phyloP scores from a whole-genome alignment of 1,140 invertebrate species.

The Asobara japonica region DNA sequence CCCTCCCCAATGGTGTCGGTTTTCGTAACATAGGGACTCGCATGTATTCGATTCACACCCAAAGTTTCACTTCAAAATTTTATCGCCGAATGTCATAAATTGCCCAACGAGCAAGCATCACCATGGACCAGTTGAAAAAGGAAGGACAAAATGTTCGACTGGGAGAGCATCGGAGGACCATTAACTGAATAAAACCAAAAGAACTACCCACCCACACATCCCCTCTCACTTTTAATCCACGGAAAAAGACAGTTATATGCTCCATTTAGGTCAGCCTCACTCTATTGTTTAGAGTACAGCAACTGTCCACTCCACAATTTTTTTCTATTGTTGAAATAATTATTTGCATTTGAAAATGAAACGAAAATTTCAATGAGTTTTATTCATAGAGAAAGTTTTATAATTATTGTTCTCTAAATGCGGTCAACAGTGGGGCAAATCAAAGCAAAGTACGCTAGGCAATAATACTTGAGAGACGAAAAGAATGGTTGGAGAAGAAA shows the following conservation, averaged over 20 bases:
- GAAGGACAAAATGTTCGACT: too few relatives aligned
- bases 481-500: conserved; percentile 15
- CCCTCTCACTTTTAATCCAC: too few relatives aligned
- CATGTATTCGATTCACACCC: too few relatives aligned
- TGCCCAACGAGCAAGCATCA: too few relatives aligned
- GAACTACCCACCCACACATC: too few relatives aligned
- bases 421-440: background rate
- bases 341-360: conserved; percentile 61
- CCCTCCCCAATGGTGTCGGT: too few relatives aligned
- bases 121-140: background rate
- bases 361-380: conserved; percentile 64
- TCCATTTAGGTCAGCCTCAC: background rate
- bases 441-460: conserved; percentile 14
- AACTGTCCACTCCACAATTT: conserved; percentile 21
- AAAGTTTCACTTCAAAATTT: too few relatives aligned
- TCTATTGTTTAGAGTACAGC: background rate
- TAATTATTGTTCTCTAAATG: background rate
- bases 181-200: too few relatives aligned
- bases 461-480: conserved; percentile 24
- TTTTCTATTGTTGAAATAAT: conserved; percentile 60
- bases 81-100: conserved; percentile 30
- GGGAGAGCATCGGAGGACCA: too few relatives aligned
- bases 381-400: conserved; percentile 29
- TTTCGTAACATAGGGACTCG: too few relatives aligned
- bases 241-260: too few relatives aligned